These are phyloP conservation scores for Crossaster papposus DNA, from an alignment of 53 echinoderm and acorn worm species.

Conservation along the genomic window DNA sequence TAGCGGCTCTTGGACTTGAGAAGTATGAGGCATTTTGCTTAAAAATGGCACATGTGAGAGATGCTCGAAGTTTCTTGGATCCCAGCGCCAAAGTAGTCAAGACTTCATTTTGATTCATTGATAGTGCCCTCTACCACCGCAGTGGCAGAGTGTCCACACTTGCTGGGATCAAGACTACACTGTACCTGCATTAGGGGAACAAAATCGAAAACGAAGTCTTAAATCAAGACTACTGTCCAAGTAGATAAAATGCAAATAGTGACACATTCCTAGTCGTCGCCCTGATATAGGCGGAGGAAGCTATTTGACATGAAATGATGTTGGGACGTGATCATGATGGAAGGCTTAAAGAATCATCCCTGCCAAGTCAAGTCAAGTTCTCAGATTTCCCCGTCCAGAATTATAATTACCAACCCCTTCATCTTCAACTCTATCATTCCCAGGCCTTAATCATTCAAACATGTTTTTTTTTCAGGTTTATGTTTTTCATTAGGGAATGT, in stretches of 20 bases:
- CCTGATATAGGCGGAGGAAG: not conserved
- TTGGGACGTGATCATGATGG: conserved; percentile 4
- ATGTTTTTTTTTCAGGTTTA: not conserved
- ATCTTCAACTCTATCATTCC: not conserved
- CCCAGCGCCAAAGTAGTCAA: too few species aligned
- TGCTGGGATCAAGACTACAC: too few species aligned
- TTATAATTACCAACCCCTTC: not conserved
- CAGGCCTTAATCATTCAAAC: conserved; percentile 24
- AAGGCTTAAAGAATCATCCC: not conserved
- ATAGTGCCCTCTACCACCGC: too few species aligned
- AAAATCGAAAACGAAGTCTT: too few species aligned
- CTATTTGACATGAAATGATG: not conserved
- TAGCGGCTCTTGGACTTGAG: too few species aligned
- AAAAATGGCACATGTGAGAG: too few species aligned
- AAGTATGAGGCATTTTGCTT: too few species aligned
- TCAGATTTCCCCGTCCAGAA: not conserved
- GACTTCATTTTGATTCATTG: too few species aligned
- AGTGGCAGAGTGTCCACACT: too few species aligned
- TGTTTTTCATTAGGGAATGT: not conserved
- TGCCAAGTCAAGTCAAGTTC: not conserved
- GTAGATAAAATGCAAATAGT: not conserved
- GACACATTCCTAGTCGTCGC: not conserved
- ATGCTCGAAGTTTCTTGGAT: too few species aligned
- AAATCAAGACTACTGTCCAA: too few species aligned
- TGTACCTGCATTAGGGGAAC: too few species aligned